Evolutionary conservation across 2,113 vertebrate genomes (phyloP).

Genomic region (Anoplopoma fimbria): DNA sequence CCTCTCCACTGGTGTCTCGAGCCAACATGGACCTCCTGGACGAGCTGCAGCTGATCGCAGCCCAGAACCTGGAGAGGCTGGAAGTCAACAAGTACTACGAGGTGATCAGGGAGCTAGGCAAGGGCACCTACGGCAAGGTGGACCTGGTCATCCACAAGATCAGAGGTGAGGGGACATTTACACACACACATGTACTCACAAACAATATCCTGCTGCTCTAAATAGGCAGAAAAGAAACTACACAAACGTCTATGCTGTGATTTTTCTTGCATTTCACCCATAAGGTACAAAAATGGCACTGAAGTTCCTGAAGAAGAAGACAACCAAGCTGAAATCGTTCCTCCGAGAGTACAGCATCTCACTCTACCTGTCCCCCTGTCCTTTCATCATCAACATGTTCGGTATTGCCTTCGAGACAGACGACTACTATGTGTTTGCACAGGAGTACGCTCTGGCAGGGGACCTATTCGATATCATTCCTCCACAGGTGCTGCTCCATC

Average conservation of each 20-base stretch:
- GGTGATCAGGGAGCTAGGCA: slow-evolving; percentile 86
- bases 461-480: slow-evolving; percentile 90
- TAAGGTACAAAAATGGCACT: slow-evolving; percentile 88
- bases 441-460: slow-evolving; percentile 88
- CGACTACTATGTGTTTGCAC: slow-evolving; percentile 88
- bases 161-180: slow-evolving; percentile 75
- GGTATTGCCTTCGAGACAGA: slow-evolving; percentile 88
- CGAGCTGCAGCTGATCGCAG: slow-evolving; percentile 84
- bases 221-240: background rate
- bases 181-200: background rate
- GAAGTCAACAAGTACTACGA: slow-evolving; percentile 87
- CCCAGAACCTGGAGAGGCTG: slow-evolving; percentile 84
- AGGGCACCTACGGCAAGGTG: slow-evolving; percentile 87
- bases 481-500: slow-evolving; percentile 81
- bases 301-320: slow-evolving; percentile 90
- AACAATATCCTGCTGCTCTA: background rate
- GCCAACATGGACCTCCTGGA: slow-evolving; percentile 86
- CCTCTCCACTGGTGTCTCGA: slow-evolving; percentile 82
- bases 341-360: slow-evolving; percentile 89
- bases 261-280: background rate
- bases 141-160: slow-evolving; percentile 87
- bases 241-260: background rate
- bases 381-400: slow-evolving; percentile 90
- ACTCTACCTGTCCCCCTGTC: slow-evolving; percentile 86
- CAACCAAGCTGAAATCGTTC: slow-evolving; percentile 88